Evolutionary conservation across 2,888 invertebrate species (phyloP).

Genomic region (Melieria crassipennis): DNA sequence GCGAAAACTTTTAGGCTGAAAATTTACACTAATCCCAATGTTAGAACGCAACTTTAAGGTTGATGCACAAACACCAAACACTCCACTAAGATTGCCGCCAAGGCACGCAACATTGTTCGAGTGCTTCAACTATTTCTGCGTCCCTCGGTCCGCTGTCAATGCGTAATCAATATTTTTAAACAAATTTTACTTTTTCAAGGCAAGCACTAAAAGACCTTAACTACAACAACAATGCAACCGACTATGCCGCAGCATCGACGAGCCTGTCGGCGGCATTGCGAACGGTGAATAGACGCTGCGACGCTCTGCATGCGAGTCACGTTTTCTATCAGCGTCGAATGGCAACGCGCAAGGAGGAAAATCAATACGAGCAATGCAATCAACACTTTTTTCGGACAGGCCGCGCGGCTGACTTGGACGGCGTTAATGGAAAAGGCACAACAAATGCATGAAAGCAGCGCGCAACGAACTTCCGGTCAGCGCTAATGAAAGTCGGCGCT

Average conservation of each 20-base stretch:
- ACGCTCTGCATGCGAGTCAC: constrained; percentile 51
- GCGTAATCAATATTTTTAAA: constrained; percentile 31
- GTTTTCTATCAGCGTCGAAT: constrained; percentile 52
- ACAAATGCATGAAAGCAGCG: neutral
- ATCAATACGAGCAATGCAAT: constrained; percentile 61
- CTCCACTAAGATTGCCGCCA: no score
- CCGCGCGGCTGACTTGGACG: constrained; percentile 32
- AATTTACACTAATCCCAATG: no score
- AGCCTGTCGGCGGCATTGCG: neutral
- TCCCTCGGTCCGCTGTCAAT: neutral
- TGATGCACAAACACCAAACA: no score
- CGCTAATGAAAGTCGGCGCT: constrained; percentile 16
- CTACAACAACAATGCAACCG: neutral
- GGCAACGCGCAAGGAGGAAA: constrained; percentile 31
- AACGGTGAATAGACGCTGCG: neutral
- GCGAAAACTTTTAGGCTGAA: no score
- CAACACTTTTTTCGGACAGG: constrained; percentile 49
- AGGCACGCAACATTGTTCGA: no score
- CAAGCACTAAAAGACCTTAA: neutral
- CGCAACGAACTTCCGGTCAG: neutral
- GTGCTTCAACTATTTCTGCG: no score
- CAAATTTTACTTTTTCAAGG: constrained; percentile 7
- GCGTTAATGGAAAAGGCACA: constrained; percentile 18
- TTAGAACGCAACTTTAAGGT: no score
- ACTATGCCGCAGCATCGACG: constrained; percentile 11